phyloP scores from a whole-genome alignment of 2,113 vertebrate genomes.

The Pycnonotus jocosus region DNA sequence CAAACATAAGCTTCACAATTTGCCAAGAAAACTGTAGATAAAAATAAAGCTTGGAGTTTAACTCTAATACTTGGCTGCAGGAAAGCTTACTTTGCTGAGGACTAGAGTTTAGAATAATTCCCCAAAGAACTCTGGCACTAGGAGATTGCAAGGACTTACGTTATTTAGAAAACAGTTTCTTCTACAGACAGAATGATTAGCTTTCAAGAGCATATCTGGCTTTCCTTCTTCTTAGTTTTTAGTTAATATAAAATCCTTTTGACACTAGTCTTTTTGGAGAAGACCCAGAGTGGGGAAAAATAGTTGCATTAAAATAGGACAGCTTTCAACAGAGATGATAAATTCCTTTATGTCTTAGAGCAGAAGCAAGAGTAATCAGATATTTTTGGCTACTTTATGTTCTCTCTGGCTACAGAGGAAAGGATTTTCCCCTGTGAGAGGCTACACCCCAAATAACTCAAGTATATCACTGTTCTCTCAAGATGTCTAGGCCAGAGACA shows the following conservation, averaged over 20 bases:
- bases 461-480: not conserved
- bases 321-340: not conserved
- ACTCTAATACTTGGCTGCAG: constrained; percentile 7
- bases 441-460: not conserved
- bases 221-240: not conserved
- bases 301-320: not conserved
- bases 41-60: constrained; percentile 52
- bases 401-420: not conserved
- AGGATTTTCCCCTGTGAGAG: not conserved
- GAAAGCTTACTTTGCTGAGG: constrained; percentile 34
- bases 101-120: constrained; percentile 35
- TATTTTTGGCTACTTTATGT: not conserved
- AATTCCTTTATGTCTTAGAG: not conserved
- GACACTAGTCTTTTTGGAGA: not conserved
- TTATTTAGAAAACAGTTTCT: constrained; percentile 37
- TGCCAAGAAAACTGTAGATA: constrained; percentile 55
- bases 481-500: not conserved
- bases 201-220: not conserved
- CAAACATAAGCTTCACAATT: constrained; percentile 10
- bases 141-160: not conserved
- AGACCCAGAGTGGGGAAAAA: not conserved
- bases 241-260: not conserved
- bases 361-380: not conserved
- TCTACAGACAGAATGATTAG: not conserved
- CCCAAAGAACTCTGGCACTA: not conserved